Evolutionary conservation across 92 coral and sea anemone genomes (phyloP).

Genomic region (Palythoa caribaeorum): DNA sequence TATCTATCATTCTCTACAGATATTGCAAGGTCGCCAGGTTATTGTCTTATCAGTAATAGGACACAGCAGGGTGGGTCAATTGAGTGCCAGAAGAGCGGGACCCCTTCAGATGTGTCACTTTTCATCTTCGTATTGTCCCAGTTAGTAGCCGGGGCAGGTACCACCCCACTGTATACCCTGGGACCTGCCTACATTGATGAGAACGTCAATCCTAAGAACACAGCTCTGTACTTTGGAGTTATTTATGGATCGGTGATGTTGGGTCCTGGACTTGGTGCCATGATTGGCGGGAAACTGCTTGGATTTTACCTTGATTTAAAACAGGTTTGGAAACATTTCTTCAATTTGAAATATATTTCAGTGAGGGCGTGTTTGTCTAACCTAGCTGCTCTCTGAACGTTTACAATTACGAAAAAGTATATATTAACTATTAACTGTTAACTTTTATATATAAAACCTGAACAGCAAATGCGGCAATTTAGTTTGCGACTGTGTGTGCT

Average conservation of each 20-base stretch:
- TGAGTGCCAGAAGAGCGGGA: not conserved
- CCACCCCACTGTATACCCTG: not conserved
- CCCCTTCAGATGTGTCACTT: conserved; percentile 12
- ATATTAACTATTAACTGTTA: no score
- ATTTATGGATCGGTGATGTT: not conserved
- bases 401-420: no score
- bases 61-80: not conserved
- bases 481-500: no score
- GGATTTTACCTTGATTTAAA: not conserved
- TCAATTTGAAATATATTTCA: no score
- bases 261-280: conserved; percentile 8
- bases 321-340: conserved; percentile 1
- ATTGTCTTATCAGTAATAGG: not conserved
- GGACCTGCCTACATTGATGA: conserved; percentile 25
- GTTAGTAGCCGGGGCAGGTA: not conserved
- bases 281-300: conserved; percentile 8
- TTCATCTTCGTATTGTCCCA: conserved; percentile 4
- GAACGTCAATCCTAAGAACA: conserved; percentile 2
- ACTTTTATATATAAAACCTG: no score
- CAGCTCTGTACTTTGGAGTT: not conserved
- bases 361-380: no score
- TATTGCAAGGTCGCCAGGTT: not conserved
- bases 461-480: no score
- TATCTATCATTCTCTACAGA: not conserved
- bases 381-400: no score